phyloP scores from a whole-genome alignment of 2,888 invertebrate genomes.

The Cataglyphis albicans region DNA sequence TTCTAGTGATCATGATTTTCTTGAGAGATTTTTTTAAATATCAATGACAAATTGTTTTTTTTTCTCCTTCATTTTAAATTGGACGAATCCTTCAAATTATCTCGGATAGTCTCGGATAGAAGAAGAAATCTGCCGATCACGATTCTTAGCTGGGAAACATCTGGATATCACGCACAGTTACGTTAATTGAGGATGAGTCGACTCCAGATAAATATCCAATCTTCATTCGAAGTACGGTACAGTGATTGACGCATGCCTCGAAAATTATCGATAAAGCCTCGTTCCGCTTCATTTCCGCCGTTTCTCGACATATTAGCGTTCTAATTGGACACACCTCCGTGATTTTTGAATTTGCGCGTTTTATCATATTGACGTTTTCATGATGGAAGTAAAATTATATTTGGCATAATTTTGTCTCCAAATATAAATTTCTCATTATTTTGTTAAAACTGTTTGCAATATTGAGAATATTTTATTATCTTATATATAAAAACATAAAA shows the following conservation, averaged over 20 bases:
- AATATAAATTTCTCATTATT: conserved; percentile 1
- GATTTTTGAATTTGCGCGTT: conserved; percentile 28
- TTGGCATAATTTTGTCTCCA: background rate
- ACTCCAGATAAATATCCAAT: conserved; percentile 48
- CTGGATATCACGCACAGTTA: conserved; percentile 66
- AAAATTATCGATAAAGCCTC: conserved; percentile 42
- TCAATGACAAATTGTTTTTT: conserved; percentile 17
- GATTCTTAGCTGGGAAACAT: conserved; percentile 62
- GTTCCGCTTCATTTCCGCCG: conserved; percentile 48
- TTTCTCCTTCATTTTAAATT: conserved; percentile 13
- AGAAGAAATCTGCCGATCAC: conserved; percentile 69
- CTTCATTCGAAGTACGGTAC: conserved; percentile 48
- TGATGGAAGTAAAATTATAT: conserved; percentile 11
- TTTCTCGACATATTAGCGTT: conserved; percentile 42
- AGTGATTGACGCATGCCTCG: conserved; percentile 54
- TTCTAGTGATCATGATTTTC: conserved; percentile 31
- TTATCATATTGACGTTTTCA: background rate
- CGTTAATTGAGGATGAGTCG: conserved; percentile 70
- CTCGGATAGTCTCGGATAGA: conserved; percentile 3
- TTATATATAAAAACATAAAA: background rate
- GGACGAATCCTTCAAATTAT: conserved; percentile 49
- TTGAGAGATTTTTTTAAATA: conserved; percentile 26
- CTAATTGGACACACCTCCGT: conserved; percentile 42
- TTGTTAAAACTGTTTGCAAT: background rate
- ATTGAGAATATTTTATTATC: background rate